These are phyloP conservation scores for Agraylea sexmaculata DNA, from an alignment of 1,140 invertebrate species.

Conservation along the genomic window DNA sequence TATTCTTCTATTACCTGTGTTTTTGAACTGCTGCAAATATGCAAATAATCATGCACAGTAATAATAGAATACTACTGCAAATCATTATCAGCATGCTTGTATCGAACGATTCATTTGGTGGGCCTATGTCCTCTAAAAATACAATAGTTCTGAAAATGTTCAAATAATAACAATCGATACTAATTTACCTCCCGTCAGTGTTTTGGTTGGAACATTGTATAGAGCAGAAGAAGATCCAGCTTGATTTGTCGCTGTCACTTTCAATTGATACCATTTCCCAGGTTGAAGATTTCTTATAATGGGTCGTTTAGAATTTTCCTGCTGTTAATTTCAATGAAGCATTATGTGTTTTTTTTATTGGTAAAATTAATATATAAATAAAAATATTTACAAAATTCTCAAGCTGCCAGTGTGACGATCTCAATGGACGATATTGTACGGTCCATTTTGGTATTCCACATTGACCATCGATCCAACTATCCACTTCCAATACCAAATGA, in stretches of 20 bases:
- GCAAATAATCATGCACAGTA: conserved; percentile 24
- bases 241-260: conserved; percentile 68
- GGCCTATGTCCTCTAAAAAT: conserved; percentile 35
- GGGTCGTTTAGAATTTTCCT: conserved; percentile 7
- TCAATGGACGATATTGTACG: conserved; percentile 33
- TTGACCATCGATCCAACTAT: conserved; percentile 37
- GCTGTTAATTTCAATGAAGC: conserved; percentile 1
- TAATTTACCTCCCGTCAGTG: conserved; percentile 55
- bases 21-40: conserved; percentile 32
- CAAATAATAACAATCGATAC: neutral
- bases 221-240: conserved; percentile 58
- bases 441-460: conserved; percentile 33
- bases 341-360: neutral
- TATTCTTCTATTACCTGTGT: conserved; percentile 34
- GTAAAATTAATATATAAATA: neutral
- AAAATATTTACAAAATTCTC: conserved; percentile 5
- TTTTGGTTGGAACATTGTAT: conserved; percentile 72
- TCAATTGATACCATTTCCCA: conserved; percentile 66
- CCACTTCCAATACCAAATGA: conserved; percentile 35
- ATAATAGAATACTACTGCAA: conserved; percentile 33
- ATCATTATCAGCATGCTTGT: conserved; percentile 37
- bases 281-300: conserved; percentile 55
- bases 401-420: conserved; percentile 23
- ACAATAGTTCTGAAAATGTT: conserved; percentile 1
- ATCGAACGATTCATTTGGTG: conserved; percentile 34